Conservation (phyloP, 2,113 vertebrate genomes). For the Alexandromys fortis region DNA sequence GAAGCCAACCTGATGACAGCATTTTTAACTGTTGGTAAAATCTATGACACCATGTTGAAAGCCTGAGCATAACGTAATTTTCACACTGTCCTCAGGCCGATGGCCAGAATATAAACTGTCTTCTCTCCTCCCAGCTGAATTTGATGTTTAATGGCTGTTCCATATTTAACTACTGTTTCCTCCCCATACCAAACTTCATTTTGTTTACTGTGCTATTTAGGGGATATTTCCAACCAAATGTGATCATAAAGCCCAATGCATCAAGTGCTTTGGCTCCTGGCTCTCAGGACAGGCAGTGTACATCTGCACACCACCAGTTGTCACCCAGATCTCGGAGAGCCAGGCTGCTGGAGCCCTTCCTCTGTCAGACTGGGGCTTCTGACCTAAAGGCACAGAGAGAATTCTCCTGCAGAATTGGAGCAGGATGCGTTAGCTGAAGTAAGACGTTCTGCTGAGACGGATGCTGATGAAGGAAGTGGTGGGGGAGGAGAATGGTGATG, state of each 20-base stretch:
- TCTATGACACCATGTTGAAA: not conserved
- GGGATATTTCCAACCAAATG: not conserved
- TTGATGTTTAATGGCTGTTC: not conserved
- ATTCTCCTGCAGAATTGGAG: not conserved
- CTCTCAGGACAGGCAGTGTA: not conserved
- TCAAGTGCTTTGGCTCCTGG: not conserved
- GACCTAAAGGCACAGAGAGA: not conserved
- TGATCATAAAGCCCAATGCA: not conserved
- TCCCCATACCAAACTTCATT: not conserved
- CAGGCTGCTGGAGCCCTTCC: not conserved
- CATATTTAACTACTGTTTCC: not conserved
- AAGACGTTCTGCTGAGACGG: not conserved
- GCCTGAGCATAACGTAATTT: not conserved
- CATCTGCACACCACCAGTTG: no score
- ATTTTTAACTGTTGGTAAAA: not conserved
- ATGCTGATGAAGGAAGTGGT: not conserved
- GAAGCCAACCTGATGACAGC: not conserved
- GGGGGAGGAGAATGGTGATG: not conserved
- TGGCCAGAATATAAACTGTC: not conserved
- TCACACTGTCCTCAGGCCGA: not conserved
- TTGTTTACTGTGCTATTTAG: not conserved
- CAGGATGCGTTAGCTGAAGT: not conserved
- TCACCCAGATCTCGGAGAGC: not conserved
- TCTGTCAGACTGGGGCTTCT: not conserved
- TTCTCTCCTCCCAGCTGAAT: not conserved